Conservation (phyloP, 2,797 vertebrate genomes). For the Sebastes itinus region DNA sequence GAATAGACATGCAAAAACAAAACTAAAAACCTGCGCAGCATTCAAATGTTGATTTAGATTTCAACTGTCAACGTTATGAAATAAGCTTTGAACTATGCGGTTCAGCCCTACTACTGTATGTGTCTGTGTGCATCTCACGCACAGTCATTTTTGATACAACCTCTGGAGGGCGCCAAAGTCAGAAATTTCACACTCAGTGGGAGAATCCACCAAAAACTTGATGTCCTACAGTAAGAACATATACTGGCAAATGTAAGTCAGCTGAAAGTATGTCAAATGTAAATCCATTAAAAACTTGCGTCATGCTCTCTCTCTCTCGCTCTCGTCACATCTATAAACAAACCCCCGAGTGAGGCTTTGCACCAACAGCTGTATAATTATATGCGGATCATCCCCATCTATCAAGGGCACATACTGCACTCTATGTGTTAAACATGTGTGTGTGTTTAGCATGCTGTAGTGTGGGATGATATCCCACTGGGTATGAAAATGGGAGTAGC, state of each 20-base stretch:
- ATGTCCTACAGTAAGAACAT: background rate
- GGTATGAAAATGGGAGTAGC: conserved; percentile 50
- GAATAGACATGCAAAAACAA: background rate
- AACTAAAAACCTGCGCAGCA: too few species aligned
- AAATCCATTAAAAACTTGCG: background rate
- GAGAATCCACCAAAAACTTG: background rate
- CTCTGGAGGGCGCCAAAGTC: background rate
- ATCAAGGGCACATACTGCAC: conserved; percentile 18
- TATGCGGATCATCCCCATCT: conserved; percentile 36
- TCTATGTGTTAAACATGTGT: conserved; percentile 10
- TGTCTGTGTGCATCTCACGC: background rate
- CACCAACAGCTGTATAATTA: conserved; percentile 18
- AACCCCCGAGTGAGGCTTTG: background rate
- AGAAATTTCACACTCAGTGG: background rate
- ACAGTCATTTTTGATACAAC: background rate
- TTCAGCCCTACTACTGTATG: too few species aligned
- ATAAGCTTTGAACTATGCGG: background rate
- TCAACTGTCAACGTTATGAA: background rate
- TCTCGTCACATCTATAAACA: background rate
- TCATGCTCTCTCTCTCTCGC: background rate
- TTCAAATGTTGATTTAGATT: background rate
- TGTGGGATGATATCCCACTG: conserved; percentile 38
- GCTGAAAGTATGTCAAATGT: background rate
- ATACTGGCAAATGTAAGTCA: background rate
- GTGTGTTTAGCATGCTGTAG: conserved; percentile 19